Base-by-base conservation (phyloP, 2,888 invertebrate species). In the Thyatira batis region DNA sequence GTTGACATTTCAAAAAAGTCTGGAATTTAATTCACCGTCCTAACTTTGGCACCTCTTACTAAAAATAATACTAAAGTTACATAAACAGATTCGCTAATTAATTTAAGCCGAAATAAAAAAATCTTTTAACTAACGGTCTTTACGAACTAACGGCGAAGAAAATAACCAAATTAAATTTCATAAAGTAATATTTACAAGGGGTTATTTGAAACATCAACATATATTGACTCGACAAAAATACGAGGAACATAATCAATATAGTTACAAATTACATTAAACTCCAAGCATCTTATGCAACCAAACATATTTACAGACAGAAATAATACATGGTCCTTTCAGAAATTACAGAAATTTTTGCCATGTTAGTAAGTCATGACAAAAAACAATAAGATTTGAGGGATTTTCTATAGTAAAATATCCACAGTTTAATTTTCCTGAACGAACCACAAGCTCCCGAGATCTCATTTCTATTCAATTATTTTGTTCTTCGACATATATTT, bases 1-100 rank as follows among this genome's bases (percentile, higher is more conserved):
- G 53, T 63, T 66, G 51, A 51, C 58, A 61, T 53, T 58, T 63
- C 45, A 60, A 53, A 52, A 13, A n/a, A 13, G 5, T 13, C 17
- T 39, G 39, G 17, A 17, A 39, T 11, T 39, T 39, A 5, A 39
- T 4, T 39, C 39, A 39, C 39, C 39, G 39, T 39, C n/a, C 39
- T 23, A 39, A 39, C 39, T 39, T 39, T 39, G 39, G 39, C 39
- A 39, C 39, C 39, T 39, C 39, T 8, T 39, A n/a, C 39, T 39
- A 39, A 17, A 39, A 39, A 39, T 39, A 39, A 39, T 17, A 33
- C 3, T 33, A 39, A 39, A 6, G 39, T 39, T 39, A 39, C 8
- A 17, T 39, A 39, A 39, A 5, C 39, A 39, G 13, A 39, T 39
- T 17, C 11, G 1, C 11, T 11, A 39, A 39, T 39, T 39, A 11